Percentiles rank a stretch among this genome's conserved stretches.
Conservation (phyloP, 2,113 vertebrate genomes). For the Cacatua alba region DNA sequence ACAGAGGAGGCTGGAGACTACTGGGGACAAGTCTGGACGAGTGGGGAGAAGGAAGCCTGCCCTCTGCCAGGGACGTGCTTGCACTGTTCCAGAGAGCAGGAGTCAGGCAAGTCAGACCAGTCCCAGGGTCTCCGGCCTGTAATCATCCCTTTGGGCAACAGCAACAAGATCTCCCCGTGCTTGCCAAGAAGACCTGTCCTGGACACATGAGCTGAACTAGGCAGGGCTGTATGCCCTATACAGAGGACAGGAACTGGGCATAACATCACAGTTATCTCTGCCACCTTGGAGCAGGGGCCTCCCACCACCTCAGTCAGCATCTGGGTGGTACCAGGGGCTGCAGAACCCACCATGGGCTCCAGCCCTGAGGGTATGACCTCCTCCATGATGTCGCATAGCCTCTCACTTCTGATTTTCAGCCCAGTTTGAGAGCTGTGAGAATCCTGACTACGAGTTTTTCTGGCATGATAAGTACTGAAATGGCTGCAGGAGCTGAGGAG, state of each 20-base stretch:
- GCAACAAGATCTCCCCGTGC: not conserved
- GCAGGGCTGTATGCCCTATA: not conserved
- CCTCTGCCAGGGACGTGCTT: not conserved
- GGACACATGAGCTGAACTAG: rapidly evolving
- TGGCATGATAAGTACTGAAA: not conserved
- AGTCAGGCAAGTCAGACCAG: conserved; percentile 15
- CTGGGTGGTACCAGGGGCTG: not conserved
- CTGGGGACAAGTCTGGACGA: not conserved
- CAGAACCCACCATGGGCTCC: not conserved
- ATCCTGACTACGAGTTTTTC: not conserved
- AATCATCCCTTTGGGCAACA: not conserved
- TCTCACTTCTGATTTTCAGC: not conserved
- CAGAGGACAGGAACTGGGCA: not conserved
- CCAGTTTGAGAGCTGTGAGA: not conserved
- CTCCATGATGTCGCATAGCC: rapidly evolving
- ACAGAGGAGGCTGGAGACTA: not conserved
- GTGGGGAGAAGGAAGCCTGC: not conserved
- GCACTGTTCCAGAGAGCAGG: not conserved
- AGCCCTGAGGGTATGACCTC: not conserved
- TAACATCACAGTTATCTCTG: not conserved
- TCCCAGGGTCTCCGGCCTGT: not conserved
- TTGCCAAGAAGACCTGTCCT: not conserved
- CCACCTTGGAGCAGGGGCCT: not conserved
- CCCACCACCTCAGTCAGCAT: not conserved
- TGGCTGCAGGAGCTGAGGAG: not conserved